Evolutionary conservation across 2,113 vertebrate genomes (phyloP).

Genomic region (Mustela lutreola): DNA sequence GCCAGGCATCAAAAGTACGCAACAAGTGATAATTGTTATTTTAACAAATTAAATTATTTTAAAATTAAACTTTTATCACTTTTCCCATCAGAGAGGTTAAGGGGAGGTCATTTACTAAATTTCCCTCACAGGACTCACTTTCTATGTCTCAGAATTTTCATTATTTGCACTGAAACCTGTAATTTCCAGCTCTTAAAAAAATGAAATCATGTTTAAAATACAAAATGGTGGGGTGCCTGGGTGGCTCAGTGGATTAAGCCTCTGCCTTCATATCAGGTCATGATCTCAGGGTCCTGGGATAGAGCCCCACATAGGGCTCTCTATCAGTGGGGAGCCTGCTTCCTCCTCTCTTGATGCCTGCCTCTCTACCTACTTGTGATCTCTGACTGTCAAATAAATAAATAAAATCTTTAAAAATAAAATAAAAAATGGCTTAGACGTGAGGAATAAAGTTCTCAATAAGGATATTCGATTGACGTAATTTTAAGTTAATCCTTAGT

Average conservation of each 20-base stretch:
- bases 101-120: background rate
- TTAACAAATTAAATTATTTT: conserved; percentile 11
- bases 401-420: too few relatives aligned
- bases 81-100: background rate
- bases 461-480: background rate
- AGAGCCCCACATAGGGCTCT: too few relatives aligned
- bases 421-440: background rate
- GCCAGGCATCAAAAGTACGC: background rate
- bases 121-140: background rate
- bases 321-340: too few relatives aligned
- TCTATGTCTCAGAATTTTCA: background rate
- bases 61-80: conserved; percentile 7
- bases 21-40: background rate
- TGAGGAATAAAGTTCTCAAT: background rate
- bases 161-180: background rate
- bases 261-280: too few relatives aligned
- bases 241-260: too few relatives aligned
- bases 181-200: background rate
- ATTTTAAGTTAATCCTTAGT: background rate
- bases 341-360: too few relatives aligned
- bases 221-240: background rate
- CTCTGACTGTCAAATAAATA: too few relatives aligned
- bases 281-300: too few relatives aligned
- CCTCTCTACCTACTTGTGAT: too few relatives aligned
- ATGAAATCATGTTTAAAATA: background rate